Base-by-base conservation (phyloP, 53 echinoderm and acorn worm genomes). In the Hippasteria phrygiana region DNA sequence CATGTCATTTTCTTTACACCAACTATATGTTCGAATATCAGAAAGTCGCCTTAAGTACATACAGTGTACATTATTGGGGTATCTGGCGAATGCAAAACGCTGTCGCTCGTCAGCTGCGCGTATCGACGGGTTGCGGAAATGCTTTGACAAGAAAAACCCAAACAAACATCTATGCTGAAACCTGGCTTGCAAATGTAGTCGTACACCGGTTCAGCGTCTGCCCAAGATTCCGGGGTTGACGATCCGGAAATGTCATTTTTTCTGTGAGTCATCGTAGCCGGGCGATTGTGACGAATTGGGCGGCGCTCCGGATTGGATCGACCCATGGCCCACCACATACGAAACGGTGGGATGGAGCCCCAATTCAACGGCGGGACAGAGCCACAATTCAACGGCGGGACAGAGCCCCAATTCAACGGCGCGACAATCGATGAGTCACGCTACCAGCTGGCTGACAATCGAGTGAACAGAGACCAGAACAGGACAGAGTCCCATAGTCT, bases 371-470 rank as follows among this genome's bases (percentile, higher is more conserved):
- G 73, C 4, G 62, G 62, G 6, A 73, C 47, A 47, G n/a, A n/a
- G n/a, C n/a, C n/a, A n/a, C n/a, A n/a, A n/a, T n/a, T n/a, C n/a
- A 26, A 59, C 59, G 26, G 26, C 16, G 56, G 37, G 56, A 59
- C 17, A 20, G 63, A 43, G 40, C 65, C 81, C 65, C 64, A 31
- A 22, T n/a, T 46, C 65, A 63, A 81, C 81, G 65, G 81, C 34
- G 45, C 18, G 11, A 8, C 27, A 38, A 1, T 38, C 22, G 66
- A 81, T 81, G 81, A 81, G 22, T 81, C 78, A 78, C 59, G n/a
- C 46, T 62, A 16, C 31, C 81, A 81, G 81, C 81, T 43, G 81
- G 81, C 62, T 81, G 81, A 43, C 17, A 76, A 28, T 46, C 59
- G 28, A 17, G 31, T 63, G 11, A 40, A 65, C 45, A 43, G 41